Percentiles rank a stretch among this genome's conserved stretches.
Conservation (phyloP, 2,888 invertebrate species). For the Callyntrura guangdongensis region DNA sequence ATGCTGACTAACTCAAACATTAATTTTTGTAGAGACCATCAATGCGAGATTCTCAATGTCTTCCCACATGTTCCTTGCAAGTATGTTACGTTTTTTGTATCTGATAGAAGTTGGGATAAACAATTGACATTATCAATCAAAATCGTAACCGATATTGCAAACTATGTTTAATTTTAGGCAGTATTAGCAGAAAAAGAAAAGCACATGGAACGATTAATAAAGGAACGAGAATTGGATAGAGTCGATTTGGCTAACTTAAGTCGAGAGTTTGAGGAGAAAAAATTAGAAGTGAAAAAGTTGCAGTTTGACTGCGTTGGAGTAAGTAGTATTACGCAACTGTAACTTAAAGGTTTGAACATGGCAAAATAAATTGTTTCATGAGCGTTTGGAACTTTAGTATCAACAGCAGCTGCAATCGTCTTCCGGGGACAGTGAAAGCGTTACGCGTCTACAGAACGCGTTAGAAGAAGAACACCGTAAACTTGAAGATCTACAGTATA, state of each 20-base stretch:
- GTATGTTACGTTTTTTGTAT: too few relatives aligned
- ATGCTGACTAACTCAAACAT: too few relatives aligned
- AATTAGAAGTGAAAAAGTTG: slow-evolving; percentile 88
- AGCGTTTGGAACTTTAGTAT: slow-evolving; percentile 44
- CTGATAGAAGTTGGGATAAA: too few relatives aligned
- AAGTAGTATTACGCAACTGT: slow-evolving; percentile 16
- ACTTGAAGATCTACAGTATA: slow-evolving; percentile 95
- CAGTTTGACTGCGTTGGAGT: slow-evolving; percentile 61
- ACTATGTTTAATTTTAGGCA: slow-evolving; percentile 88
- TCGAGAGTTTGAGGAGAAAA: slow-evolving; percentile 92
- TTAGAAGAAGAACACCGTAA: slow-evolving; percentile 93
- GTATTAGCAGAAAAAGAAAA: slow-evolving; percentile 96
- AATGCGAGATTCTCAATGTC: slow-evolving; percentile 79
- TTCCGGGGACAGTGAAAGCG: slow-evolving; percentile 63
- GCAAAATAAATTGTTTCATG: too few relatives aligned
- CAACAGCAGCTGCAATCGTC: slow-evolving; percentile 52
- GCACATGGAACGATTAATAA: slow-evolving; percentile 96
- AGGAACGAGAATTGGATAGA: slow-evolving; percentile 96
- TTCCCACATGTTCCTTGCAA: slow-evolving; percentile 82
- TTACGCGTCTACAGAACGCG: slow-evolving; percentile 78
- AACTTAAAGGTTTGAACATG: too few relatives aligned
- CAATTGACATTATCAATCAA: background rate
- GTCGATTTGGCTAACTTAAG: slow-evolving; percentile 95
- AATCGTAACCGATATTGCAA: background rate
- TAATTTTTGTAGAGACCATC: slow-evolving; percentile 56